A percentile compares a stretch with the other conserved stretches of the same genome.
Evolutionary conservation across 2,797 vertebrate species (phyloP).

Genomic region (Chiloscyllium punctatum): DNA sequence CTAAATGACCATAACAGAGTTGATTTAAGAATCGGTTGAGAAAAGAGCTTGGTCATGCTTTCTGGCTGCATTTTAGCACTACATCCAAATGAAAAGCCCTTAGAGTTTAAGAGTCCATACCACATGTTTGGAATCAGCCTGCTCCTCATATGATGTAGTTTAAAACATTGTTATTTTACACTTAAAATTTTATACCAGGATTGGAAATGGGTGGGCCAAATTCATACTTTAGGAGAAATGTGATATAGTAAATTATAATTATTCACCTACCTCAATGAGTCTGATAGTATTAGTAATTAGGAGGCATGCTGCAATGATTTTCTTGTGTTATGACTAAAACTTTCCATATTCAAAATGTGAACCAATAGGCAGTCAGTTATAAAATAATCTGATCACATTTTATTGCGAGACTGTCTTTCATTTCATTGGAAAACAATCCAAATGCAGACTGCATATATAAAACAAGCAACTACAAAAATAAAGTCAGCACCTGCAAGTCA

Average conservation of each 20-base stretch:
- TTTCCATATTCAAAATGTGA: neutral
- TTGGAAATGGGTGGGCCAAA: neutral
- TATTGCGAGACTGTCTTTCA: neutral
- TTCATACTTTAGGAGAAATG: neutral
- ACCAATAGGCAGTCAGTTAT: neutral
- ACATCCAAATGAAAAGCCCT: neutral
- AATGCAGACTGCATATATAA: neutral
- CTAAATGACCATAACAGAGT: slow-evolving; percentile 11
- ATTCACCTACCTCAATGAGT: neutral
- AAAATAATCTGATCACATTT: neutral
- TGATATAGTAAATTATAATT: neutral
- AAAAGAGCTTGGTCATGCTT: slow-evolving; percentile 20
- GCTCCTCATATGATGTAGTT: neutral
- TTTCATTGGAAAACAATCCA: neutral
- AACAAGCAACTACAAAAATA: neutral
- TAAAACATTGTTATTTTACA: neutral
- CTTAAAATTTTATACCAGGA: neutral
- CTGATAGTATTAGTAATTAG: neutral
- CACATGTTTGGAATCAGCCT: neutral
- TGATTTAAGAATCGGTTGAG: slow-evolving; percentile 21
- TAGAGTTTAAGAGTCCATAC: neutral
- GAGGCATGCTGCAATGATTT: neutral
- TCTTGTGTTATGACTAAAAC: neutral
- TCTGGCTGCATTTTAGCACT: neutral
- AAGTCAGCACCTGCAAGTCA: neutral